Evolutionary conservation across 2,888 invertebrate species (phyloP).

Genomic region (Drosophila prolongata): DNA sequence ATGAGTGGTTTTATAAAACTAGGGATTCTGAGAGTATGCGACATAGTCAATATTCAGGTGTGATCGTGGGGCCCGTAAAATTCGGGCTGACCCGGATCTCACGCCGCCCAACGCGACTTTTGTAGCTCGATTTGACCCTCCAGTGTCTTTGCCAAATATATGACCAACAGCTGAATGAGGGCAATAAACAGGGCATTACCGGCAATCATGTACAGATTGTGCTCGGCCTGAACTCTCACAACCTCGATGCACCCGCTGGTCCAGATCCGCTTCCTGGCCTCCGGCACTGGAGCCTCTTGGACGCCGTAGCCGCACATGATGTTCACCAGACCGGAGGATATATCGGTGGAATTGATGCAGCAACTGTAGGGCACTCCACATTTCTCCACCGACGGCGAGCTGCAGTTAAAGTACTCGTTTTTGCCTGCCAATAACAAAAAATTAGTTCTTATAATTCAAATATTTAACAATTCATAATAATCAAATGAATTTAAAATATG

Average conservation of each 20-base stretch:
- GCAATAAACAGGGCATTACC: slow-evolving; percentile 94
- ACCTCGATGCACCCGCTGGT: slow-evolving; percentile 96
- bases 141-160: slow-evolving; percentile 94
- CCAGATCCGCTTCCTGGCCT: slow-evolving; percentile 95
- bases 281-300: slow-evolving; percentile 93
- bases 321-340: slow-evolving; percentile 94
- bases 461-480: not conserved
- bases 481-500: no score
- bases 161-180: slow-evolving; percentile 93
- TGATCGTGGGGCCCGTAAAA: slow-evolving; percentile 28
- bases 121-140: slow-evolving; percentile 96
- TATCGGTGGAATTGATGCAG: slow-evolving; percentile 95
- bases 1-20: slow-evolving; percentile 1
- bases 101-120: slow-evolving; percentile 89
- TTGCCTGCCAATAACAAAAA: slow-evolving; percentile 83
- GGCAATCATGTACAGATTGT: slow-evolving; percentile 94
- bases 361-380: slow-evolving; percentile 98
- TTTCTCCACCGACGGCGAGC: slow-evolving; percentile 94
- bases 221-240: slow-evolving; percentile 93
- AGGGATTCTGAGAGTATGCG: not conserved
- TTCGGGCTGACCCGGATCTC: slow-evolving; percentile 34
- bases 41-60: not conserved
- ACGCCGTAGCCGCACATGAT: slow-evolving; percentile 97
- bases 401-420: slow-evolving; percentile 98
- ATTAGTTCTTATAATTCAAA: not conserved